Percentiles rank a stretch among this genome's conserved stretches.
These are phyloP conservation scores for Plutomurus gul DNA, from an alignment of 1,140 invertebrate species.

Conservation along the genomic window DNA sequence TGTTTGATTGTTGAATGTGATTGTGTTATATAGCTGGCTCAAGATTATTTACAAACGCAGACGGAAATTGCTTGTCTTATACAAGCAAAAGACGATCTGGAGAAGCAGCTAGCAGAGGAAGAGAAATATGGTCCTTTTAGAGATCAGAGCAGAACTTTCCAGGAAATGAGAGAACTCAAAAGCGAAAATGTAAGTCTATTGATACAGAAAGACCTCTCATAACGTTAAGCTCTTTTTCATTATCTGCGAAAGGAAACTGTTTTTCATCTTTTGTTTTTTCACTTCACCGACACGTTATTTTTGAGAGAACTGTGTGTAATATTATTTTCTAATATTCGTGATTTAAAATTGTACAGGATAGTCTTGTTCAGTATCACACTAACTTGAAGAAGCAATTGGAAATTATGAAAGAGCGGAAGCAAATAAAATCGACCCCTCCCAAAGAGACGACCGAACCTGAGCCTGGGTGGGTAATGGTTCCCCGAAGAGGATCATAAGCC, in stretches of 20 bases:
- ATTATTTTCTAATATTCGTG: not conserved
- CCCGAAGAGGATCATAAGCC: constrained; percentile 19
- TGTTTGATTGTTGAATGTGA: too few relatives aligned
- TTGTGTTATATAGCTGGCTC: constrained; percentile 64
- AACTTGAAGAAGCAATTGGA: constrained; percentile 68
- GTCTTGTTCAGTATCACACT: constrained; percentile 65
- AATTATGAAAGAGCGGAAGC: constrained; percentile 57
- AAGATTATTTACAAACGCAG: constrained; percentile 66
- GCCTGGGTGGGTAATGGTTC: constrained; percentile 50
- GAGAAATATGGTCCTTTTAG: constrained; percentile 64
- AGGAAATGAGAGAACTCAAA: constrained; percentile 64
- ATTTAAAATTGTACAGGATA: constrained; percentile 59
- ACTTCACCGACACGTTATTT: too few relatives aligned
- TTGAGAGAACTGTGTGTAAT: too few relatives aligned
- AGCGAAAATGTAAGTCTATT: constrained; percentile 69
- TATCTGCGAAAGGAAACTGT: too few relatives aligned
- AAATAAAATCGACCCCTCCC: not conserved
- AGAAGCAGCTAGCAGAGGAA: constrained; percentile 67
- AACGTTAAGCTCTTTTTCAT: not conserved
- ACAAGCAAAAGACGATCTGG: constrained; percentile 70
- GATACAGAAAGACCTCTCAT: too few relatives aligned
- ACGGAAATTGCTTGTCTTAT: constrained; percentile 74
- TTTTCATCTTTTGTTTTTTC: too few relatives aligned
- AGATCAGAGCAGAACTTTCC: constrained; percentile 63
- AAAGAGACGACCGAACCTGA: constrained; percentile 33